phyloP scores from a whole-genome alignment of 2,113 vertebrate genomes.

The Tachuris rubrigastra region DNA sequence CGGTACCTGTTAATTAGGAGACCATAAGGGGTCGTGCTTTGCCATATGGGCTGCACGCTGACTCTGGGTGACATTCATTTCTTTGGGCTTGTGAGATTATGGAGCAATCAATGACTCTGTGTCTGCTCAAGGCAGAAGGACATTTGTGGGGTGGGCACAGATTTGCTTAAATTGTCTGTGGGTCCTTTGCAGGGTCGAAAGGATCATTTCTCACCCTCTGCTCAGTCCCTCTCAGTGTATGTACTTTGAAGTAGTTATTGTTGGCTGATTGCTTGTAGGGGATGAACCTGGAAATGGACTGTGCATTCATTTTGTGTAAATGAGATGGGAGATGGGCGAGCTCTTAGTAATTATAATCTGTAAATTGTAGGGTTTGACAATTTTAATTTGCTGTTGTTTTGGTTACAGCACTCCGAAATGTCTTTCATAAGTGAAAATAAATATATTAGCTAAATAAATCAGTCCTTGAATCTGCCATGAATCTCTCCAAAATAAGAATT shows the following conservation, averaged over 20 bases:
- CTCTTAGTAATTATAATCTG: background rate
- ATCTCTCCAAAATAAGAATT: background rate
- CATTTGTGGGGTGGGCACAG: background rate
- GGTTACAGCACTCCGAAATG: background rate
- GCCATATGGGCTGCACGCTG: background rate
- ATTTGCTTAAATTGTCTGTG: background rate
- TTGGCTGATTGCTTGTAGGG: background rate
- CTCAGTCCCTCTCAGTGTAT: background rate
- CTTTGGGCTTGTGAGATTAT: background rate
- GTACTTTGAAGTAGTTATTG: background rate
- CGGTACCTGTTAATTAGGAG: background rate
- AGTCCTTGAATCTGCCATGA: background rate
- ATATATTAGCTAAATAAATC: background rate
- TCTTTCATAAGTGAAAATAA: background rate
- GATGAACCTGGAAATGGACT: background rate
- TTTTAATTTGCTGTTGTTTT: constrained; percentile 1
- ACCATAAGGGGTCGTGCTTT: background rate
- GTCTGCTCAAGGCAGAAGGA: background rate
- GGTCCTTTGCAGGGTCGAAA: background rate
- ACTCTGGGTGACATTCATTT: background rate
- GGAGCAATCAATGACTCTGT: background rate
- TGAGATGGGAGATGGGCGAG: background rate
- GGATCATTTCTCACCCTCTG: background rate
- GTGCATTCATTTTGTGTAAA: background rate
- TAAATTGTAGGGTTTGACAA: background rate